Evolutionary conservation across 1,140 invertebrate species (phyloP).

Genomic region (Goniozus legneri): DNA sequence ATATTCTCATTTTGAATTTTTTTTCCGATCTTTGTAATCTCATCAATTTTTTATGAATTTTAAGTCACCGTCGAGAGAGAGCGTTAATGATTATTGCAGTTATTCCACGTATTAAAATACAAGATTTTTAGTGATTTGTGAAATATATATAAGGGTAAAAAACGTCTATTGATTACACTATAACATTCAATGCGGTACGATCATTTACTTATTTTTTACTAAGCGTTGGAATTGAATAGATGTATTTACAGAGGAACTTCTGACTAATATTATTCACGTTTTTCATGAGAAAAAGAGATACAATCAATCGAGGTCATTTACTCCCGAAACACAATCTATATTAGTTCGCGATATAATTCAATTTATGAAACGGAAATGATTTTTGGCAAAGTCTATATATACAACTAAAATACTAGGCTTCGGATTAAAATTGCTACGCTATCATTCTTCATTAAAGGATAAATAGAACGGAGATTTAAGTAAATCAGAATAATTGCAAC

Average conservation of each 20-base stretch:
- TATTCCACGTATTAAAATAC: slow-evolving; percentile 17
- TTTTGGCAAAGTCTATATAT: too few species aligned
- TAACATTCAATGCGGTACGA: slow-evolving; percentile 5
- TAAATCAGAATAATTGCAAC: too few species aligned
- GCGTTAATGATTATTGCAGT: background rate
- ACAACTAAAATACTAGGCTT: too few species aligned
- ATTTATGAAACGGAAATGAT: too few species aligned
- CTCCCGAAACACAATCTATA: slow-evolving; percentile 16
- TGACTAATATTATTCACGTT: background rate
- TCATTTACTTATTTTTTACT: slow-evolving; percentile 16
- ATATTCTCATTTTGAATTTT: slow-evolving; percentile 10
- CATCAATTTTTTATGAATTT: background rate
- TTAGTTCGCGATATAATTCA: slow-evolving; percentile 16
- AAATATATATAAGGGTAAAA: slow-evolving; percentile 5
- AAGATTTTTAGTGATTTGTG: slow-evolving; percentile 10
- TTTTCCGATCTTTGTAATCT: slow-evolving; percentile 7
- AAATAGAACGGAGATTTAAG: too few species aligned
- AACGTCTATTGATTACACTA: slow-evolving; percentile 2
- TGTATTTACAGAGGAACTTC: background rate
- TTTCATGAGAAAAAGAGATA: background rate
- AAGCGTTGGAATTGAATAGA: too few species aligned
- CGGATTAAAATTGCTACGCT: too few species aligned
- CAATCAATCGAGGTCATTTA: background rate
- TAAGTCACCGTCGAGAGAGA: background rate
- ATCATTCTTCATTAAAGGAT: too few species aligned